Evolutionary conservation across 2,113 vertebrate genomes (phyloP), one percentile per base, ranked within the genome.

Genomic region (Syngnathus typhle): DNA sequence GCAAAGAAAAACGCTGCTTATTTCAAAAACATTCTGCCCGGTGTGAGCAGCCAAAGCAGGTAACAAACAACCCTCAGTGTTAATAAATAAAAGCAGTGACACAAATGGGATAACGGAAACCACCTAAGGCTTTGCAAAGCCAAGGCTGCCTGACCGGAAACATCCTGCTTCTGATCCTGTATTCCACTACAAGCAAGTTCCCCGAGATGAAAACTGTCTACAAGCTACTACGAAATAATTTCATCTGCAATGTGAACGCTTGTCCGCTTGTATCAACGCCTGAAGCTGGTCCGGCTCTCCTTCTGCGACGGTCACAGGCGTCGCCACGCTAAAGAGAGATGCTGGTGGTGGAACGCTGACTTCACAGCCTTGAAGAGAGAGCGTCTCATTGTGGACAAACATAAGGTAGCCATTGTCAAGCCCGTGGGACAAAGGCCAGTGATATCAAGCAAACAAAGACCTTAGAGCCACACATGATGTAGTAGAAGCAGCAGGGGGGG

Each of bases 51-150:
- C 60, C 69, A 79, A 85, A 88, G 86, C 86, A 60, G 75, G 72
- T 70, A 87, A 79, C 76, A 84, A 79, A 84, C 65, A 85, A 32
- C 88, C 87, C 87, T 81, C 39, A 75, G 70, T 73, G 86, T 88
- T 88, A 90, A 89, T 88, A 81, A 84, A 80, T 77, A 12, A 62
- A 62, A 62, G 79, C 75, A 80, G 76, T 80, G 83, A 75, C 77
- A 88, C 81, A 85, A 90, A 86, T 77, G 82, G 77, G 81, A 88
- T 78, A 86, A 79, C 88, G 75, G 78, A 77, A 83, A 87, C 82
- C 90, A 92, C 91, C 91, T 92, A 92, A 82, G 75, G 91, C 89
- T 90, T 90, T 92, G 88, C 91, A 92, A 85, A 92, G 87, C 91
- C 91, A 92, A 84, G 91, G 91, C 86, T 92, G 90, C 81, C 84